Evolutionary conservation across 2,888 invertebrate species (phyloP), one percentile per base, ranked within the genome.

Genomic region (Chymomyza amoena): DNA sequence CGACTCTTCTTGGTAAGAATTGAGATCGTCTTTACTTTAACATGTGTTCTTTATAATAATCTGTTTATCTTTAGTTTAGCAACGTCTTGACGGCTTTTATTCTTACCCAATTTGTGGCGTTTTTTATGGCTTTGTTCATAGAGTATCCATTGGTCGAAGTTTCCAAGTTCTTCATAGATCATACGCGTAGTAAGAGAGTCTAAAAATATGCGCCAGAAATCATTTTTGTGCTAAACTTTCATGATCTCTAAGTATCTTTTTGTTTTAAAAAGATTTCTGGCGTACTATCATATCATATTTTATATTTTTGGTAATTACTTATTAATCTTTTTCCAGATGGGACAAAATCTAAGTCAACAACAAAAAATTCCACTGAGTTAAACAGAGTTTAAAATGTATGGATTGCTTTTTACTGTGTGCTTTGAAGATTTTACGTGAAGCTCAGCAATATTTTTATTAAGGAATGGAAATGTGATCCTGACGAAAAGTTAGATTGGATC

Each of bases 61-160:
- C 39, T n/a, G 32, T 16, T 39, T 15, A n/a, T n/a, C 59, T 52
- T 7, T 16, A 88, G 83, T 62, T 79, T 65, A 76, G 80, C 32
- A 76, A 82, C 70, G 64, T 77, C 0, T 6, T 83, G 0, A 1
- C 79, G 18, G 80, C 78, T 0, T 87, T 84, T 70, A 45, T 81
- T 10, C 45, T 89, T 2, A 84, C 90, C 0, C 81, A 82, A 64
- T 0, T 84, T 6, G 36, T 84, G 16, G 83, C 90, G 3, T 89
- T 90, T 13, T 62, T 86, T 25, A 65, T 78, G 62, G 79, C 81
- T 0, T 61, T 90, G 0, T 68, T 90, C 15, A 56, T 90, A 25
- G 90, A 90, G 65, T 89, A 87, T 67, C 90, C 90, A 0, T 60
- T 89, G 20, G 75, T 69, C 0, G 85, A 89, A 72, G 15, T 89